Base-by-base conservation (phyloP, 2,113 vertebrate species). In the Megatriorchis doriae region DNA sequence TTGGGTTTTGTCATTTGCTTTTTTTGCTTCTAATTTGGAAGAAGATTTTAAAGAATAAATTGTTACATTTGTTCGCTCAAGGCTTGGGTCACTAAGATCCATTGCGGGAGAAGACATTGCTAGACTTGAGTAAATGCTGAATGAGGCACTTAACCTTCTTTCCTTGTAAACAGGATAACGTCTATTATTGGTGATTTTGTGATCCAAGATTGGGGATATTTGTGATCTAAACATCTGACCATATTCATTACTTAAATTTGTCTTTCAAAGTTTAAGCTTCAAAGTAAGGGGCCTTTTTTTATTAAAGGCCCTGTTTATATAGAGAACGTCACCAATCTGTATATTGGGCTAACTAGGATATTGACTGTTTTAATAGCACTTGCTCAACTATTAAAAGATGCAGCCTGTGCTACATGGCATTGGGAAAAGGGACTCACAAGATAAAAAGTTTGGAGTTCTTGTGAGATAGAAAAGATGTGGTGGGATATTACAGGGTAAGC, bases 41-140 rank as follows among this genome's bases (percentile, higher is more conserved):
- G 22, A 45, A 87, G 85, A 67, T 22, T 20, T 45, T 67, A 22
- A 65, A 62, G 29, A 77, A 29, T 16, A 23, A 1, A 0, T 47
- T 55, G 26, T 74, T 67, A 25, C 3, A 1, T 74, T 55, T 92
- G 13, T 62, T 88, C 19, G 31, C 7, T 58, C 20, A 23, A 26
- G 32, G 7, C 26, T 78, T 81, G 32, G 73, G 45, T 58, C 16
- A 43, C 52, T 43, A n/a, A 87, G 61, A 71, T 34, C 32, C 4
- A 1, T 40, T 87, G 7, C 1, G 1, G 16, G 27, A 10, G 9
- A 9, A 75, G 34, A 21, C 32, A 29, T 6, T 1, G 6, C 16
- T 80, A 29, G 61, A 42, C 34, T 63, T 74, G 6, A 40, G 10
- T 63, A 59, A 71, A 71, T 62, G 23, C 34, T 72, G 61, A 63